Conservation (phyloP, 2,888 invertebrate genomes). For the Caenorhabditis auriculariae region DNA sequence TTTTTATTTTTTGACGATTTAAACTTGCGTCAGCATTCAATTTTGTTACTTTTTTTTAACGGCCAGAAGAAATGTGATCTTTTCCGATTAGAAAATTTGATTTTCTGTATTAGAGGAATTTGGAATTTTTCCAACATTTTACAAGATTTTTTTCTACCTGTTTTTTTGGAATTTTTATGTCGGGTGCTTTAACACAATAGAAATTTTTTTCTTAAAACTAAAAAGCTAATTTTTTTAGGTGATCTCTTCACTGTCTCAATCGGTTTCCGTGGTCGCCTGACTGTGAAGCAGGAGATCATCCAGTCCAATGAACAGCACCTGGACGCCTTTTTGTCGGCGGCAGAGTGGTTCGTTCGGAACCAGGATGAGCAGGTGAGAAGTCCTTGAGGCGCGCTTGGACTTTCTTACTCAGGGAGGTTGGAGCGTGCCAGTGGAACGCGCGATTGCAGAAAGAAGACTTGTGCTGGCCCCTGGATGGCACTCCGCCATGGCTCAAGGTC, state of each 20-base stretch:
- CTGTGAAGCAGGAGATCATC: constrained; percentile 71
- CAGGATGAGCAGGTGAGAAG: constrained; percentile 72
- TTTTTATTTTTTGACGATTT: too few relatives aligned
- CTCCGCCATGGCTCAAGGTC: constrained; percentile 91
- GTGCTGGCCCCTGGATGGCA: constrained; percentile 87
- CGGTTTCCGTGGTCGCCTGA: constrained; percentile 40
- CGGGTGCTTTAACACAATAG: too few relatives aligned
- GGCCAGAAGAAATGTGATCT: too few relatives aligned
- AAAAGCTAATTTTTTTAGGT: constrained; percentile 19
- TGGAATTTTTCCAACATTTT: too few relatives aligned
- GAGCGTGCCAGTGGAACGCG: constrained; percentile 82
- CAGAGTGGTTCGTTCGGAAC: constrained; percentile 84
- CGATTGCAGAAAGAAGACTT: constrained; percentile 74
- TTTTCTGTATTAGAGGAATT: too few relatives aligned
- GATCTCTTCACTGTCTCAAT: constrained; percentile 40
- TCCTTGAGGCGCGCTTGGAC: neutral
- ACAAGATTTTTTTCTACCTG: too few relatives aligned
- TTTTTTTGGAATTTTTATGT: too few relatives aligned
- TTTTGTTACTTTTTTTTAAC: too few relatives aligned
- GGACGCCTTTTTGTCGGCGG: constrained; percentile 86
- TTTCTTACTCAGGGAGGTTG: constrained; percentile 77
- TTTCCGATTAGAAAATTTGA: too few relatives aligned
- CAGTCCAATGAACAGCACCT: constrained; percentile 82
- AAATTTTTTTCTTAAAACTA: too few relatives aligned
- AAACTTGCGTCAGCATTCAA: too few relatives aligned